Evolutionary conservation across 2,113 vertebrate species (phyloP).

Genomic region (Odocoileus virginianus): DNA sequence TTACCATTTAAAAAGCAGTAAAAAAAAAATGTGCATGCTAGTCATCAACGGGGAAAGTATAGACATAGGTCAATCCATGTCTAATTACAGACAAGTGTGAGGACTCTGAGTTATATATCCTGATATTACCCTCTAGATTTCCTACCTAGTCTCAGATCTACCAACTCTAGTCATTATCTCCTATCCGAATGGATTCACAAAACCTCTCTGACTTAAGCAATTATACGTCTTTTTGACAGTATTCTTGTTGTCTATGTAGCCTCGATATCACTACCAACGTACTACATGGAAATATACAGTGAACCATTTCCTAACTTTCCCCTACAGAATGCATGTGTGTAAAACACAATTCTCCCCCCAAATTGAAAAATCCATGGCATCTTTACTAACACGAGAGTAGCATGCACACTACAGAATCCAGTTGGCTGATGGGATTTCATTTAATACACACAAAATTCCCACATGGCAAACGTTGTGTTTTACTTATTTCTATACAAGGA

Average conservation of each 20-base stretch:
- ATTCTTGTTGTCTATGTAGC: background rate
- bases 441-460: background rate
- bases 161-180: background rate
- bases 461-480: background rate
- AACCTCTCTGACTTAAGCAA: background rate
- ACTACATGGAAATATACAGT: background rate
- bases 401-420: background rate
- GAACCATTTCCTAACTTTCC: background rate
- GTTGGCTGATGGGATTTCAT: background rate
- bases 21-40: background rate
- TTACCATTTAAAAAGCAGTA: background rate
- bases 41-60: background rate
- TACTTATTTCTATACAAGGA: background rate
- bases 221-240: background rate
- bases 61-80: background rate
- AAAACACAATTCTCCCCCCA: background rate
- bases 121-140: background rate
- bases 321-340: fast-evolving
- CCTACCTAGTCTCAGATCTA: background rate
- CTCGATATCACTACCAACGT: background rate
- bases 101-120: background rate
- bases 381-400: background rate
- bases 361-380: background rate
- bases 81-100: background rate
- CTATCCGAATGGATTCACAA: background rate